Percentiles rank a stretch among this genome's conserved stretches.
Evolutionary conservation across 2,797 vertebrate genomes (phyloP).

Genomic region (Bufotes viridis): DNA sequence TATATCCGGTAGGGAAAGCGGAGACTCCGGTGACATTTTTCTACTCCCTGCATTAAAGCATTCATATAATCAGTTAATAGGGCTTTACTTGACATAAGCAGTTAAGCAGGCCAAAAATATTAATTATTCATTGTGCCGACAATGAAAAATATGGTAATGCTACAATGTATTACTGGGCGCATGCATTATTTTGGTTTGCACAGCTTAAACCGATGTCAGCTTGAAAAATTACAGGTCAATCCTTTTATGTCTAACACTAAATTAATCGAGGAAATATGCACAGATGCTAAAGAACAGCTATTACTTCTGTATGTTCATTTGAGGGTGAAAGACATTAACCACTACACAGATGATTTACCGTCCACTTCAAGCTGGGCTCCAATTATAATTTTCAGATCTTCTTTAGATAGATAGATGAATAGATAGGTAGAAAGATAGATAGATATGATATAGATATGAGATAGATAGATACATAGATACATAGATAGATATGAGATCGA

Average conservation of each 20-base stretch:
- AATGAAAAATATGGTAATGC: constrained; percentile 55
- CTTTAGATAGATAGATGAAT: not conserved
- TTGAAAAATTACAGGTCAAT: constrained; percentile 55
- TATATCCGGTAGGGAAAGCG: not conserved
- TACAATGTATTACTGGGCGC: constrained; percentile 14
- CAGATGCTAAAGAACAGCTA: constrained; percentile 41
- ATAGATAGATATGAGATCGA: too few species aligned
- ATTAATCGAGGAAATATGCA: constrained; percentile 49
- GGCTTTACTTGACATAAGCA: constrained; percentile 50
- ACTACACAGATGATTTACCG: not conserved
- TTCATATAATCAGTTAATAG: constrained; percentile 50
- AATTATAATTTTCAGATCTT: not conserved
- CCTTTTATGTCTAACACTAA: constrained; percentile 50
- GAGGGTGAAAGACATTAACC: not conserved
- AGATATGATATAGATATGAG: not conserved
- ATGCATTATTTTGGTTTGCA: constrained; percentile 50
- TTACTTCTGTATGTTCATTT: constrained; percentile 40
- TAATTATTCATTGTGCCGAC: constrained; percentile 50
- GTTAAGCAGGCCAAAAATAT: constrained; percentile 50
- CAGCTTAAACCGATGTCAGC: constrained; percentile 41
- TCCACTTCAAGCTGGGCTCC: not conserved
- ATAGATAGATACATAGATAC: too few species aligned
- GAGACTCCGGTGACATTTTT: constrained; percentile 7
- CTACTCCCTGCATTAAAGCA: constrained; percentile 20
- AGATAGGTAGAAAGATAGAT: not conserved